These are phyloP conservation scores for Eucera pruinosa DNA, from an alignment of 2,888 invertebrate genomes.

Conservation along the genomic window DNA sequence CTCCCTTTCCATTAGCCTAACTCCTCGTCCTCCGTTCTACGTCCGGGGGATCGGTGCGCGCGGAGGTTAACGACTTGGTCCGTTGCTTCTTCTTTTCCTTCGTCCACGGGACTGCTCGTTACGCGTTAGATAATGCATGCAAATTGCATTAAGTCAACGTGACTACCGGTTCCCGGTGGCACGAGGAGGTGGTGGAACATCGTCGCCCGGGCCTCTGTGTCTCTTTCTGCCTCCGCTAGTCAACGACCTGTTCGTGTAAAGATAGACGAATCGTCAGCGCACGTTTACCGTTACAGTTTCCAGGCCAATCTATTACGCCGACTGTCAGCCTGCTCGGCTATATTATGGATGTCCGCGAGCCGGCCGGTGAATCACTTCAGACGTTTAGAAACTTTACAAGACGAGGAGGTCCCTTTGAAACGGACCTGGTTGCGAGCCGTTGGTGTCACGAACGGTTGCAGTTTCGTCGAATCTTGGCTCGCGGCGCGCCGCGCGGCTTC, in stretches of 20 bases:
- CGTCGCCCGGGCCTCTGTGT: conserved; percentile 38
- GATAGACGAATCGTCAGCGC: conserved; percentile 69
- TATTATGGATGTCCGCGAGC: conserved; percentile 68
- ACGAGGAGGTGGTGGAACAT: conserved; percentile 27
- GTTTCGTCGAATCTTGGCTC: conserved; percentile 39
- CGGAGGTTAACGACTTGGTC: conserved; percentile 61
- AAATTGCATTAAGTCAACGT: conserved; percentile 76
- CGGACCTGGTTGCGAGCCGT: background rate
- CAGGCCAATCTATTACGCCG: conserved; percentile 57
- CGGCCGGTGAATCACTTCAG: conserved; percentile 43
- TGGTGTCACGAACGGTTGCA: conserved; percentile 1
- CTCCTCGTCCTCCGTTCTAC: too few relatives aligned
- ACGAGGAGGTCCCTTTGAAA: conserved; percentile 27
- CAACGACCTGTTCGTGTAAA: conserved; percentile 71
- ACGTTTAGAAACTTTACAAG: conserved; percentile 46
- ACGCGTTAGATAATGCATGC: conserved; percentile 77
- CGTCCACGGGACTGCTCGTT: conserved; percentile 58
- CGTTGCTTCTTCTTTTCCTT: conserved; percentile 41
- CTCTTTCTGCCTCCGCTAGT: conserved; percentile 44
- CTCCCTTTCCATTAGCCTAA: background rate
- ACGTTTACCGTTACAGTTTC: conserved; percentile 50
- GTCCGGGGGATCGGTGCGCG: conserved; percentile 8
- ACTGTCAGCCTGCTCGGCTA: conserved; percentile 62
- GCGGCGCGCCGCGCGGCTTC: background rate
- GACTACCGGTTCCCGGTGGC: conserved; percentile 69